Conservation (phyloP, 2,797 vertebrate species). For the Erithacus rubecula region DNA sequence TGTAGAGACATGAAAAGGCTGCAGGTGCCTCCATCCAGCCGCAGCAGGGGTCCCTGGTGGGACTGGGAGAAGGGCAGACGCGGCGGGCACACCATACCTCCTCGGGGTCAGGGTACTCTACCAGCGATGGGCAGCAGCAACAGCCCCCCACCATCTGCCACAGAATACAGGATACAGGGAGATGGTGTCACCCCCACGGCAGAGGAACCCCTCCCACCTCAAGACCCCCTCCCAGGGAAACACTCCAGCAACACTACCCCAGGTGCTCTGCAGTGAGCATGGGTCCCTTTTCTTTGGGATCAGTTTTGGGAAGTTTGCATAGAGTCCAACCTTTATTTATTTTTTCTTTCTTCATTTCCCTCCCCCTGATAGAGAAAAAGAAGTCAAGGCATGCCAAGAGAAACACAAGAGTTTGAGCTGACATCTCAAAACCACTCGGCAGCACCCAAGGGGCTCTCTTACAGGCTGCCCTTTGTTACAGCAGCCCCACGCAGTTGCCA, state of each 20-base stretch:
- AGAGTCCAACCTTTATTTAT: background rate
- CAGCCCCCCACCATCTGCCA: conserved; percentile 72
- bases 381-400: conserved; percentile 29
- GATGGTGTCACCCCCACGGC: background rate
- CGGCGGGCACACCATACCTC: conserved; percentile 55
- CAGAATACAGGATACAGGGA: conserved; percentile 70
- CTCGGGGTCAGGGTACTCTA: conserved; percentile 59
- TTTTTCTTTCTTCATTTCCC: background rate
- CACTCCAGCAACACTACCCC: background rate
- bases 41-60: accelerated
- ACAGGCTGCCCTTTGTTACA: background rate
- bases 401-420: background rate
- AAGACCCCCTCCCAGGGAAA: background rate
- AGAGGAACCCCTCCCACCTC: background rate
- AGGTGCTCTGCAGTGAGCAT: accelerated
- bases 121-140: conserved; percentile 71
- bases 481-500: background rate
- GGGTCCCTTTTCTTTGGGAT: background rate
- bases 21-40: background rate
- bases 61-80: background rate
- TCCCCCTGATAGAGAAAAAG: background rate
- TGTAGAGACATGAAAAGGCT: background rate
- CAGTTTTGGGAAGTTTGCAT: background rate
- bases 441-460: background rate
- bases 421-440: background rate